A percentile compares a stretch with the other conserved stretches of the same genome.
These are phyloP conservation scores for Sphaerophoria taeniata DNA, from an alignment of 2,888 invertebrate genomes.

Conservation along the genomic window DNA sequence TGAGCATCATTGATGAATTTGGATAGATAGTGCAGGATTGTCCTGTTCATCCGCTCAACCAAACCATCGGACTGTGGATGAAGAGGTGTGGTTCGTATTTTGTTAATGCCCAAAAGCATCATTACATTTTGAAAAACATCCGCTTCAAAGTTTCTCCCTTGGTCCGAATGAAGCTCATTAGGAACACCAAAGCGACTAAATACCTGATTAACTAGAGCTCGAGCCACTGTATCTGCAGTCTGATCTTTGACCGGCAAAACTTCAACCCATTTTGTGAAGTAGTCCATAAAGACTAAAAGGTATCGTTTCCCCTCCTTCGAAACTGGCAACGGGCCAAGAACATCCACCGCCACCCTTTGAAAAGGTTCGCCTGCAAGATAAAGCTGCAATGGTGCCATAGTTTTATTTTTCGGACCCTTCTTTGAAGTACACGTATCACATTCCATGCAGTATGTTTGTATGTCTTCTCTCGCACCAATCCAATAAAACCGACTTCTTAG, in stretches of 20 bases:
- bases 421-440: slow-evolving; percentile 9
- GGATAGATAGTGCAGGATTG: slow-evolving; percentile 7
- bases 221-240: neutral
- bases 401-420: slow-evolving; percentile 7
- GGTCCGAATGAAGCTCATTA: no score
- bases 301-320: neutral
- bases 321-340: neutral
- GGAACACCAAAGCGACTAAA: neutral
- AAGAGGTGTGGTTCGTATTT: neutral
- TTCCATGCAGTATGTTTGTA: neutral
- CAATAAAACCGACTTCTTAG: neutral
- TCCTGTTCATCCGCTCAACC: slow-evolving; percentile 15
- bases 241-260: slow-evolving; percentile 12
- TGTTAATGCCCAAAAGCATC: neutral
- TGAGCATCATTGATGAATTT: neutral
- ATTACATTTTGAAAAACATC: neutral
- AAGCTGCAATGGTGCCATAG: neutral
- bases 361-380: slow-evolving; percentile 9
- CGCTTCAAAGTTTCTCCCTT: no score
- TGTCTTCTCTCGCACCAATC: slow-evolving; percentile 6
- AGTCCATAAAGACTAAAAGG: neutral
- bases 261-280: slow-evolving; percentile 9
- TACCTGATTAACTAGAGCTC: neutral
- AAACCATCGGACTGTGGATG: neutral
- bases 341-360: neutral